Base-by-base conservation (phyloP, 2,797 vertebrate genomes). In the Sebastolobus alascanus region DNA sequence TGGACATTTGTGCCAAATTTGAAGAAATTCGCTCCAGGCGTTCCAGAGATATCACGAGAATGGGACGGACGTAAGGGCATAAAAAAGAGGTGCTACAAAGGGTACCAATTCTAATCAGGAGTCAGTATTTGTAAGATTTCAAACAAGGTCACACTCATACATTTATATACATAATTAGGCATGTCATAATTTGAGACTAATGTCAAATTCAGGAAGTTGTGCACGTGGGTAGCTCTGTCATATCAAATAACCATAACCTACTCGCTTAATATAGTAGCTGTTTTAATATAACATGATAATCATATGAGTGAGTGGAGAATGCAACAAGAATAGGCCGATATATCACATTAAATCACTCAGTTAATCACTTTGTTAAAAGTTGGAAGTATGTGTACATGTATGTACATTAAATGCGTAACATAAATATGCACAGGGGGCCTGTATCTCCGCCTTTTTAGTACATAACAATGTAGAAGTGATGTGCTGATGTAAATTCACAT, bases 401-500 rank as follows among this genome's bases (percentile, higher is more conserved):
- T 35, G 4, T 6, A 6, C 2, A 13, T 8, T 37, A 35, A 55
- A 54, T 73, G 22, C 11, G 38, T 7, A 43, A 54, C 11, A 25
- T 16, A 20, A 10, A 7, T 10, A 38, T 40, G 27, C 40, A 16
- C 13, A 33, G 6, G 6, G 5, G 31, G 18, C 37, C 25, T 27
- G 52, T 1, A 46, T 35, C 0, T 73, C 52, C 14, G 33, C 12
- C 54, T 55, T 50, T 60, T 55, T 61, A 46, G 12, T 31, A 46
- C 16, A 37, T 11, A 31, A 63, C 16, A 22, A 75, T 65, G 55
- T 52, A 31, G 40, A 56, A 37, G 20, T 52, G 63, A 82, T 54
- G 68, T 82, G 31, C 55, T 72, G 65, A 75, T 75, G 58, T 83
- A 55, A 83, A 71, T 85, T 90, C 76, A 79, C 82, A 82, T 86